phyloP scores from a whole-genome alignment of 1,140 invertebrate genomes.

The Atopsyche davidsoni region DNA sequence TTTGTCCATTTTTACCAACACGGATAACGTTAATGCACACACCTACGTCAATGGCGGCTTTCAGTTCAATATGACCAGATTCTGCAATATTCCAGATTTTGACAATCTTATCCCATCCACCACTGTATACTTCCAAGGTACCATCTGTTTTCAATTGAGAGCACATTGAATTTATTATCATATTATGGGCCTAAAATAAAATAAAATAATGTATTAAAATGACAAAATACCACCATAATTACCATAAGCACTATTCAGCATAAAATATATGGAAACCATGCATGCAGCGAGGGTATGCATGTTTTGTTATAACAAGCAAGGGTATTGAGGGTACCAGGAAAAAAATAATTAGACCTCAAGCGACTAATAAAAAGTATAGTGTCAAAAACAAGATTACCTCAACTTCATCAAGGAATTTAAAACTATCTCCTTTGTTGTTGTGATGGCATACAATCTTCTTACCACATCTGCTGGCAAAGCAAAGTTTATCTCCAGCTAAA shows the following conservation, averaged over 20 bases:
- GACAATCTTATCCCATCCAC: constrained; percentile 43
- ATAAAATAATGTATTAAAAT: constrained; percentile 1
- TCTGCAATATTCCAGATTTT: constrained; percentile 40
- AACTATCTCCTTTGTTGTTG: constrained; percentile 31
- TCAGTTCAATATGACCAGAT: constrained; percentile 28
- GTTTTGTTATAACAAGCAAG: no score
- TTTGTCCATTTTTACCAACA: constrained; percentile 32
- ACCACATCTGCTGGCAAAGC: constrained; percentile 35
- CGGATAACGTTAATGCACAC: constrained; percentile 38
- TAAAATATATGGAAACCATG: no score
- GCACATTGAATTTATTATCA: constrained; percentile 40
- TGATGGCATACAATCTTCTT: constrained; percentile 37
- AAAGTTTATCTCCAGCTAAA: constrained; percentile 34
- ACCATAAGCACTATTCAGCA: no score
- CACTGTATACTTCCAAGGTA: constrained; percentile 34
- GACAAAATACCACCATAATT: no score
- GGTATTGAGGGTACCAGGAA: no score
- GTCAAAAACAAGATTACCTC: constrained; percentile 33
- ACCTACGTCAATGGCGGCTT: constrained; percentile 31
- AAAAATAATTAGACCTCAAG: no score
- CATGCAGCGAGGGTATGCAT: no score
- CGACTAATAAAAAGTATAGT: no score
- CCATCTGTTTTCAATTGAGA: constrained; percentile 32
- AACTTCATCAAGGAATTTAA: constrained; percentile 34
- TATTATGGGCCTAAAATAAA: constrained; percentile 38